These are phyloP conservation scores for Nannoperca australis DNA, from an alignment of 2,797 vertebrate genomes.

Conservation along the genomic window DNA sequence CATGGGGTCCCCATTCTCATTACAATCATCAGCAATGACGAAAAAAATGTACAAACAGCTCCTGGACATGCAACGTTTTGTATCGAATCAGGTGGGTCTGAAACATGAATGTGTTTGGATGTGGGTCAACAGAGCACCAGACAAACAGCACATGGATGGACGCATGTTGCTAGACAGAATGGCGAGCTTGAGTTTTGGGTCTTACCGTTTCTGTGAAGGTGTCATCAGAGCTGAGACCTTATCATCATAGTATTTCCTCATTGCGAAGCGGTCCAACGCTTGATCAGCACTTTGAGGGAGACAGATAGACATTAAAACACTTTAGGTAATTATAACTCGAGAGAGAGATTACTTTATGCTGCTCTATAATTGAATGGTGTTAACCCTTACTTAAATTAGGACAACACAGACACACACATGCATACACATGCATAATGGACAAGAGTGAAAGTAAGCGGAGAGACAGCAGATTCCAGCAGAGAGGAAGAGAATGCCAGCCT, in stretches of 20 bases:
- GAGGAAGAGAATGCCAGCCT: constrained; percentile 83
- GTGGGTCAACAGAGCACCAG: constrained; percentile 3
- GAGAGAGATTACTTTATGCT: constrained; percentile 60
- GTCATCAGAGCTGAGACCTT: constrained; percentile 96
- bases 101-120: constrained; percentile 46
- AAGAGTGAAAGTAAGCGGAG: constrained; percentile 77
- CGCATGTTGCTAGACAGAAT: constrained; percentile 31
- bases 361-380: constrained; percentile 66
- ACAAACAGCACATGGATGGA: constrained; percentile 28
- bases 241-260: constrained; percentile 98
- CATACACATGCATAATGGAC: constrained; percentile 58
- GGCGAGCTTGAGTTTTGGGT: constrained; percentile 56
- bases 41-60: constrained; percentile 39
- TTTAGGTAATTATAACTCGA: constrained; percentile 73
- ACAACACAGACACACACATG: constrained; percentile 49
- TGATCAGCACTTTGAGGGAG: constrained; percentile 92
- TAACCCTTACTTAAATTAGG: constrained; percentile 67
- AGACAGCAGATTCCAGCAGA: constrained; percentile 80
- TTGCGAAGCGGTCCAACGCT: constrained; percentile 96
- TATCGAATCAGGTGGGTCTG: constrained; percentile 49
- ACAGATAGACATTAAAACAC: constrained; percentile 67
- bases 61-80: constrained; percentile 12
- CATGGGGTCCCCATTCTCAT: constrained; percentile 43
- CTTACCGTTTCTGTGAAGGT: constrained; percentile 96
- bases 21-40: constrained; percentile 42